A percentile compares a stretch with the other conserved stretches of the same genome.
phyloP scores from a whole-genome alignment of 2,113 vertebrate genomes.

The Protobothrops mucrosquamatus region DNA sequence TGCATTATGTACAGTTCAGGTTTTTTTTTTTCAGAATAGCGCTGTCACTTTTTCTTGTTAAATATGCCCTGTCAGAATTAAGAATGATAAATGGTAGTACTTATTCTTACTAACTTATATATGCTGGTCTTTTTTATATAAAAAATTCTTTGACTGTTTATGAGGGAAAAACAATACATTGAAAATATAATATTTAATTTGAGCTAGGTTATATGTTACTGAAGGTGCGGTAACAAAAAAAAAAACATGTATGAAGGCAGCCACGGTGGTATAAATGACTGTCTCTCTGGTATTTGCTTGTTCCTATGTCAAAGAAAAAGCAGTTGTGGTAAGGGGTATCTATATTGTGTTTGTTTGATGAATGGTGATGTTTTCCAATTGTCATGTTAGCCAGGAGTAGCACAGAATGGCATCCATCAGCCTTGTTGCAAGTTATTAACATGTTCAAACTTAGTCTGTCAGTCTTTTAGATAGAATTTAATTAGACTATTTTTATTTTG shows the following conservation, averaged over 20 bases:
- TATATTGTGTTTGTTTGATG: not conserved
- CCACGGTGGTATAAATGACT: not conserved
- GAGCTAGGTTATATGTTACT: not conserved
- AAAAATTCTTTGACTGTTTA: not conserved
- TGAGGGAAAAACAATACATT: conserved; percentile 11
- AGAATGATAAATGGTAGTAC: not conserved
- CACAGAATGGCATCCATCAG: not conserved
- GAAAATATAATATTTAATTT: conserved; percentile 46
- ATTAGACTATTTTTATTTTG: conserved; percentile 52
- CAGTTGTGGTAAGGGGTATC: not conserved
- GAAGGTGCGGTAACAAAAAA: not conserved
- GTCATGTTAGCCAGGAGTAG: conserved; percentile 22
- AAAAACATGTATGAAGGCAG: not conserved
- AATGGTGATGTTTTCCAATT: not conserved
- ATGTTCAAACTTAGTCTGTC: conserved; percentile 43
- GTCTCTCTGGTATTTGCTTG: not conserved
- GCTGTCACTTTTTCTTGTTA: not conserved
- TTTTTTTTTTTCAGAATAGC: not conserved
- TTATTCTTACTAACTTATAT: not conserved
- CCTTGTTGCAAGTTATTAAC: conserved; percentile 40
- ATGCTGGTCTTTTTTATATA: not conserved
- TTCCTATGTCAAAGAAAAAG: conserved; percentile 21
- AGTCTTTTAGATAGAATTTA: conserved; percentile 54
- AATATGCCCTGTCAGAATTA: not conserved
- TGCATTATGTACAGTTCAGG: not conserved